Evolutionary conservation across 2,113 vertebrate species (phyloP).

Genomic region (Pipa parva): DNA sequence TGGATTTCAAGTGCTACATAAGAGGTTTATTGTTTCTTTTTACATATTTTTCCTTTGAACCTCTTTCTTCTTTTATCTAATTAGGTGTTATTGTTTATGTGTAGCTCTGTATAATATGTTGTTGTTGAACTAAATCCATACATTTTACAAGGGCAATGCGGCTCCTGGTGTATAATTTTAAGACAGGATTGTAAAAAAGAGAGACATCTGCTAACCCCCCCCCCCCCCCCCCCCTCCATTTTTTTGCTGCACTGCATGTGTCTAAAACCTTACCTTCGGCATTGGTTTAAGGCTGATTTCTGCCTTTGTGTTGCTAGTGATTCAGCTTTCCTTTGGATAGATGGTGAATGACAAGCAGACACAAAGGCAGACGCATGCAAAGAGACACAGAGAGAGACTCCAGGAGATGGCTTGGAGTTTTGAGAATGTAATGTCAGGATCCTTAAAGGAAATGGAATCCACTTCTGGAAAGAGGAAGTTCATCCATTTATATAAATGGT

Average conservation of each 20-base stretch:
- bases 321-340: conserved; percentile 62
- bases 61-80: too few relatives aligned
- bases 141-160: not conserved
- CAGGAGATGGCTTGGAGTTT: conserved; percentile 48
- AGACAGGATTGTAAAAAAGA: not conserved
- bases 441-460: conserved; percentile 58
- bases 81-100: too few relatives aligned
- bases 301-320: conserved; percentile 70
- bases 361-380: conserved; percentile 71
- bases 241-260: conserved; percentile 17
- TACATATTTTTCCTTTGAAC: too few relatives aligned
- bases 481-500: not conserved
- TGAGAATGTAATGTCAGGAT: conserved; percentile 62
- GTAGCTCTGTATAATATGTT: too few relatives aligned
- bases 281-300: conserved; percentile 49
- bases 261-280: conserved; percentile 31
- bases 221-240: too few relatives aligned
- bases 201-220: conserved; percentile 11
- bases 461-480: conserved; percentile 46
- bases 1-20: too few relatives aligned
- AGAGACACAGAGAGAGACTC: conserved; percentile 45
- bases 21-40: too few relatives aligned
- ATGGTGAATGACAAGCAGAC: conserved; percentile 75
- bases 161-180: not conserved
- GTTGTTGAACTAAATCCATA: not conserved